phyloP scores from a whole-genome alignment of 2,113 vertebrate genomes.

The Muscicapa adusta region DNA sequence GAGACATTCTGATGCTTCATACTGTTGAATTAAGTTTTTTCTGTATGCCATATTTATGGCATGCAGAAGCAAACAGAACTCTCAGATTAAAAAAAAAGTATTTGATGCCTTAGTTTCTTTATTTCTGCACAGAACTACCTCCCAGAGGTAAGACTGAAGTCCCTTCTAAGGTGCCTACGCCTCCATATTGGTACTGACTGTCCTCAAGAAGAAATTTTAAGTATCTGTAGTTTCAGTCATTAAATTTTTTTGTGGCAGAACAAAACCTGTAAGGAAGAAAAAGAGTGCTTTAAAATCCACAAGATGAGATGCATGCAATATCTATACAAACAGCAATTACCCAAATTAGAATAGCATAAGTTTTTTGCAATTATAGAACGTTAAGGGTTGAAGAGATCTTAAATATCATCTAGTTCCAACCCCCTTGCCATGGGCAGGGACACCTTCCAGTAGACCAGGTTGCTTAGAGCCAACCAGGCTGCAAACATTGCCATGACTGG shows the following conservation, averaged over 20 bases:
- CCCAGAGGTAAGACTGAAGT: conserved; percentile 73
- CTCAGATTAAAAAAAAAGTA: background rate
- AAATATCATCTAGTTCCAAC: background rate
- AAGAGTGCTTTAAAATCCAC: background rate
- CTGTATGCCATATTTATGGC: conserved; percentile 28
- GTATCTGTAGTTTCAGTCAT: background rate
- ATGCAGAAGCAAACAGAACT: conserved; percentile 29
- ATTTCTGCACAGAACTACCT: conserved; percentile 77
- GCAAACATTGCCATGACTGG: fast-evolving
- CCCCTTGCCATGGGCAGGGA: background rate
- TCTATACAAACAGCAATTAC: background rate
- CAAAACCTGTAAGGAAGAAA: conserved; percentile 38
- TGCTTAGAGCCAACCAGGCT: background rate
- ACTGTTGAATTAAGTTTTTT: background rate
- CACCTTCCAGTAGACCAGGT: background rate
- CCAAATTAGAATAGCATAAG: background rate
- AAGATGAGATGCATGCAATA: background rate
- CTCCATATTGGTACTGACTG: conserved; percentile 64
- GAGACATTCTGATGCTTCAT: background rate
- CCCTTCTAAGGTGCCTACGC: conserved; percentile 67
- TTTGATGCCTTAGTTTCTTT: conserved; percentile 47
- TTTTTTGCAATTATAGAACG: background rate
- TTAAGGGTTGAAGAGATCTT: background rate
- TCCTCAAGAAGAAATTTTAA: conserved; percentile 44
- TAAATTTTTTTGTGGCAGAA: background rate